Evolutionary conservation across 2,888 invertebrate genomes (phyloP).

Genomic region (Tuta absoluta): DNA sequence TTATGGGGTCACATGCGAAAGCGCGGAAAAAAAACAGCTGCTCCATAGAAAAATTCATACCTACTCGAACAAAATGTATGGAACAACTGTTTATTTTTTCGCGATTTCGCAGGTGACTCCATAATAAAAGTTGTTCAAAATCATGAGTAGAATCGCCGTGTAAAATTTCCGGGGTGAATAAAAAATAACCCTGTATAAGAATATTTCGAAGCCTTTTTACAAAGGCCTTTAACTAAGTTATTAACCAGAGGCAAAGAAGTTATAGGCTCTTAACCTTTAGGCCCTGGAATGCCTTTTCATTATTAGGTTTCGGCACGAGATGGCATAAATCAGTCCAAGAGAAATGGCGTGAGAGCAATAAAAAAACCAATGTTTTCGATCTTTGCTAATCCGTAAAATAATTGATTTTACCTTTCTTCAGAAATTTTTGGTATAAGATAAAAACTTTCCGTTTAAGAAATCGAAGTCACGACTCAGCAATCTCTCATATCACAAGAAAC

Average conservation of each 20-base stretch:
- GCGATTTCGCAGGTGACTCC: no score
- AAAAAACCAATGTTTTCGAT: not conserved
- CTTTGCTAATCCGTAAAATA: not conserved
- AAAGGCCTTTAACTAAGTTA: not conserved
- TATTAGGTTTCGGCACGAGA: slow-evolving; percentile 3
- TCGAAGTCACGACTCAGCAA: slow-evolving; percentile 23
- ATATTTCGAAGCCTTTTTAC: not conserved
- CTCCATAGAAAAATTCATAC: no score
- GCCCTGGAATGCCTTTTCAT: not conserved
- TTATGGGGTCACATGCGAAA: no score
- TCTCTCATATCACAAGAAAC: slow-evolving; percentile 31
- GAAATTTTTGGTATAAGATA: not conserved
- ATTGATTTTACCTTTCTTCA: not conserved
- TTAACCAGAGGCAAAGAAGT: not conserved
- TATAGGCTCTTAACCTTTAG: not conserved
- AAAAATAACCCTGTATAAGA: no score
- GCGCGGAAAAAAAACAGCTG: no score
- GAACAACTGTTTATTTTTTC: no score
- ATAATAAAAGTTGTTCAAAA: no score
- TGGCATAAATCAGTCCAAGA: not conserved
- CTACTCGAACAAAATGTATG: no score
- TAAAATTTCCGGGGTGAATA: no score
- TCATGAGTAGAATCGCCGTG: no score
- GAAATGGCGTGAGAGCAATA: not conserved
- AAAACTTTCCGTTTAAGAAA: not conserved